A percentile compares a stretch with the other conserved stretches of the same genome.
These are phyloP conservation scores for Tenthredo distinguenda DNA, from an alignment of 2,888 invertebrate species.

Conservation along the genomic window DNA sequence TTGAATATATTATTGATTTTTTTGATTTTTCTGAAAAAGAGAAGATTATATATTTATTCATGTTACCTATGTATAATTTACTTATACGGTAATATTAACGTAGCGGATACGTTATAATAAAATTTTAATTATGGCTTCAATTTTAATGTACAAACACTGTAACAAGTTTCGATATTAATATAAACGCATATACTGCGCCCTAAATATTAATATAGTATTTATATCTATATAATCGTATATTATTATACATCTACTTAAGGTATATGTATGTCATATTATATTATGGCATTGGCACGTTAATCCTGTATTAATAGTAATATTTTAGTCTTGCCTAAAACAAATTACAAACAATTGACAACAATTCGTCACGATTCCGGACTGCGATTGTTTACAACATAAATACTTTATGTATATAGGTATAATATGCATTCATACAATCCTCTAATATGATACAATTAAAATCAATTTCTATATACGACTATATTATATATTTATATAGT, in stretches of 20 bases:
- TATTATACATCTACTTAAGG: background rate
- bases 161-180: constrained; percentile 19
- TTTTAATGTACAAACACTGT: constrained; percentile 47
- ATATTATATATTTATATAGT: background rate
- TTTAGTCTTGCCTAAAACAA: constrained; percentile 42
- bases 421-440: background rate
- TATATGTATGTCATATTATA: constrained; percentile 36
- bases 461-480: background rate
- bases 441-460: background rate
- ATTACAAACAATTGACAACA: constrained; percentile 65
- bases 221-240: background rate
- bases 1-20: background rate
- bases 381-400: background rate
- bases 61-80: background rate
- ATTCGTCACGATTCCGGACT: constrained; percentile 7
- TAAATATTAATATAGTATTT: background rate
- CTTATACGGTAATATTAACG: background rate
- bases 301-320: constrained; percentile 54
- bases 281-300: constrained; percentile 54
- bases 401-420: background rate
- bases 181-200: background rate
- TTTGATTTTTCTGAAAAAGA: background rate
- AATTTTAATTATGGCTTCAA: constrained; percentile 35
- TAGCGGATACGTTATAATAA: constrained; percentile 22
- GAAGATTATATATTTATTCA: background rate